Percentiles rank a stretch among this genome's conserved stretches.
Evolutionary conservation across 2,888 invertebrate species (phyloP).

Genomic region (Bellardia bayeri): DNA sequence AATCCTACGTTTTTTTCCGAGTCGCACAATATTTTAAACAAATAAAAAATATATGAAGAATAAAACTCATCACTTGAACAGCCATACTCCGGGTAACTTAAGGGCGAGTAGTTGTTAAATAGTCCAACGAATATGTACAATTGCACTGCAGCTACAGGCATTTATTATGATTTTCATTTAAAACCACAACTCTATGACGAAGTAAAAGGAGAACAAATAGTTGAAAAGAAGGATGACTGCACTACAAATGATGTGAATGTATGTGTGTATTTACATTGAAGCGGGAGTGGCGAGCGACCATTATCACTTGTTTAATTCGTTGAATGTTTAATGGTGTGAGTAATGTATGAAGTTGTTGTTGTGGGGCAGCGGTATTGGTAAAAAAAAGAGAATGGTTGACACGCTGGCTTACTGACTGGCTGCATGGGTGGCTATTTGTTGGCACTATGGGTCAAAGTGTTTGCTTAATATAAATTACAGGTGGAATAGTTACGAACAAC

Average conservation of each 20-base stretch:
- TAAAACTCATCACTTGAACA: constrained; percentile 49
- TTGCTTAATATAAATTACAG: neutral
- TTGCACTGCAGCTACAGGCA: constrained; percentile 56
- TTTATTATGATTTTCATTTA: constrained; percentile 69
- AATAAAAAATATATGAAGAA: neutral
- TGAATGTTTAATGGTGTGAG: constrained; percentile 49
- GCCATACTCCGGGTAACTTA: constrained; percentile 53
- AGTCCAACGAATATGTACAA: constrained; percentile 35
- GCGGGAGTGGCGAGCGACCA: constrained; percentile 38
- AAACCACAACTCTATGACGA: constrained; percentile 63
- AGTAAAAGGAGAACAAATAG: constrained; percentile 33
- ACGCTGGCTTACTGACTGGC: constrained; percentile 7
- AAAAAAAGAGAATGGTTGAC: constrained; percentile 3
- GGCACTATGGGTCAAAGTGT: neutral
- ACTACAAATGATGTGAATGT: constrained; percentile 37
- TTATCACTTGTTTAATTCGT: constrained; percentile 63
- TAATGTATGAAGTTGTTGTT: constrained; percentile 31
- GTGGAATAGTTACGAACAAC: no score
- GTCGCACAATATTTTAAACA: constrained; percentile 4
- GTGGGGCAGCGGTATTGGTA: constrained; percentile 3
- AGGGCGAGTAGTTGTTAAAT: constrained; percentile 55
- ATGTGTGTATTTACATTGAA: constrained; percentile 5
- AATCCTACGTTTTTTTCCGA: constrained; percentile 11
- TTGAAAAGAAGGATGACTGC: constrained; percentile 30
- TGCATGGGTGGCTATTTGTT: neutral